Evolutionary conservation across 2,113 vertebrate species (phyloP).

Genomic region (Uropsilus gracilis): DNA sequence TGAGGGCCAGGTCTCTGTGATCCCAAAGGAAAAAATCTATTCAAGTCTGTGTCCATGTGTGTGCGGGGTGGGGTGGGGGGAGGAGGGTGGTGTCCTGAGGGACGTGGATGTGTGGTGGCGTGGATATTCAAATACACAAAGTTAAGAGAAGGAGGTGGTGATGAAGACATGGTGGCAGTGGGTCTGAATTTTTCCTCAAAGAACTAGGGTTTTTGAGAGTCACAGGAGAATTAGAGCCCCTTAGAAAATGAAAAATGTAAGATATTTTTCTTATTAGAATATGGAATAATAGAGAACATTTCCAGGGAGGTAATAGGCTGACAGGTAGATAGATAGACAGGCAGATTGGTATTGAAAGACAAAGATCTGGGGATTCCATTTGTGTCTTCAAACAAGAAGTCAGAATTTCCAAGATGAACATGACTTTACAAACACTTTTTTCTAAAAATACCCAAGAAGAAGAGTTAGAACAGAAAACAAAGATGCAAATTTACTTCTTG

Average conservation of each 20-base stretch:
- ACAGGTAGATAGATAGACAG: too few relatives aligned
- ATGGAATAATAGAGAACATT: not conserved
- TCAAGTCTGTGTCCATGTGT: not conserved
- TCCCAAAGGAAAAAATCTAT: not conserved
- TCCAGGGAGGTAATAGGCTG: not conserved
- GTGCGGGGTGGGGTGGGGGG: not conserved
- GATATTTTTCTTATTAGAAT: not conserved
- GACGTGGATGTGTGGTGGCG: too few relatives aligned
- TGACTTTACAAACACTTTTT: not conserved
- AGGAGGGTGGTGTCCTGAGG: accelerated
- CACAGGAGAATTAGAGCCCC: not conserved
- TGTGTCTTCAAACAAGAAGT: not conserved
- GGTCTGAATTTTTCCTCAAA: not conserved
- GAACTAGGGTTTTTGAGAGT: not conserved
- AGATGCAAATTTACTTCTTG: not conserved
- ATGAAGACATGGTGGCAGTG: too few relatives aligned
- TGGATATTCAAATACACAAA: not conserved
- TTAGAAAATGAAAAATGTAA: not conserved
- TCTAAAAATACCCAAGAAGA: not conserved
- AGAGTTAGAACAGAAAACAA: not conserved
- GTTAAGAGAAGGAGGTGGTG: not conserved
- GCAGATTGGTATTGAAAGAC: not conserved
- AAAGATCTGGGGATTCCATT: not conserved
- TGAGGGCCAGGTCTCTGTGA: not conserved
- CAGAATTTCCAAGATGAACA: not conserved